These are phyloP conservation scores for Rhynchomys soricoides DNA, from an alignment of 2,113 vertebrate species.

Conservation along the genomic window DNA sequence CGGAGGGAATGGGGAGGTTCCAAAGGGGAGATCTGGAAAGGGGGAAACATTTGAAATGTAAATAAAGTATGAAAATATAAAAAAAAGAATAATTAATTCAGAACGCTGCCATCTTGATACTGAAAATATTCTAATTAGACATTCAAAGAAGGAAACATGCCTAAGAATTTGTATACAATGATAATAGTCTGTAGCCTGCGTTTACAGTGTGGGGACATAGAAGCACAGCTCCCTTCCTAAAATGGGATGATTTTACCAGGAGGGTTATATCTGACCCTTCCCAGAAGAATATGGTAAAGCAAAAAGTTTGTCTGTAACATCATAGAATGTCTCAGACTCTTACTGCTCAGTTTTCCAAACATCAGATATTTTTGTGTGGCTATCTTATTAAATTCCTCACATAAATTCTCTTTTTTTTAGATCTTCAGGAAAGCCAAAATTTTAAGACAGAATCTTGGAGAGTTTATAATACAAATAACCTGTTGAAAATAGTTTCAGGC, in stretches of 20 bases:
- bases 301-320: not conserved
- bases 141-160: not conserved
- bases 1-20: too few relatives aligned
- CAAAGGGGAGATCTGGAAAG: too few relatives aligned
- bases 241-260: not conserved
- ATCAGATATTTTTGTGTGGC: not conserved
- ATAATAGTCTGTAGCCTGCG: not conserved
- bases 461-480: not conserved
- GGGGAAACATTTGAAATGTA: too few relatives aligned
- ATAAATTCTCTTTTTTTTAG: not conserved
- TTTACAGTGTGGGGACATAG: not conserved
- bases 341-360: not conserved
- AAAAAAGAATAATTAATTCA: not conserved
- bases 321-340: not conserved
- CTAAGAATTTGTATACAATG: not conserved
- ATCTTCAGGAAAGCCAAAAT: not conserved
- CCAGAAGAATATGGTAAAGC: not conserved
- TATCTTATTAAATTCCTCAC: not conserved
- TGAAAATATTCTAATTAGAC: not conserved
- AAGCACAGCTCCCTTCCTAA: not conserved
- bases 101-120: not conserved
- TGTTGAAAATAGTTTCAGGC: not conserved
- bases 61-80: too few relatives aligned
- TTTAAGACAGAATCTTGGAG: not conserved
- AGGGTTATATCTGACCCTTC: not conserved